These are phyloP conservation scores for Tachyglossus aculeatus DNA, from an alignment of 2,797 vertebrate genomes.

Conservation along the genomic window DNA sequence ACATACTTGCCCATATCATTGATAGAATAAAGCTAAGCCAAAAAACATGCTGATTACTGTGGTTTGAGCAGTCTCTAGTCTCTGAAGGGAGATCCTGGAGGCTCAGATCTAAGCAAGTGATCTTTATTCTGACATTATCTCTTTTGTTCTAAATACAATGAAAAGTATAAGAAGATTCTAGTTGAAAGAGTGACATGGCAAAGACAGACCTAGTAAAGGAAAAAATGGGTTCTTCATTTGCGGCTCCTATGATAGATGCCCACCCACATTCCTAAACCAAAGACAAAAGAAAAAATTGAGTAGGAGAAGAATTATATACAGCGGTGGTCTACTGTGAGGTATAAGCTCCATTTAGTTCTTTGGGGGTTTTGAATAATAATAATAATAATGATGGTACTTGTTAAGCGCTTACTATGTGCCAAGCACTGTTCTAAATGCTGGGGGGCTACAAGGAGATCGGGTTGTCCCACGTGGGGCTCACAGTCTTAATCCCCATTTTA, in stretches of 20 bases:
- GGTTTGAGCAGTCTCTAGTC: neutral
- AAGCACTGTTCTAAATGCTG: too few relatives aligned
- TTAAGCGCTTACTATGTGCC: too few relatives aligned
- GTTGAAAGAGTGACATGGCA: conserved; percentile 7
- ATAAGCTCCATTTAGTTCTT: conserved; percentile 28
- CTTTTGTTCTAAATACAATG: conserved; percentile 20
- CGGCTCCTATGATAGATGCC: neutral
- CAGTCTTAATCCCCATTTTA: too few relatives aligned
- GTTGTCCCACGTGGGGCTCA: too few relatives aligned
- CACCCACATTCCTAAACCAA: conserved; percentile 1
- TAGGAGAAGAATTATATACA: neutral
- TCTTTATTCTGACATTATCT: neutral
- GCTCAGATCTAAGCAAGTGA: neutral
- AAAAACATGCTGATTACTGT: neutral
- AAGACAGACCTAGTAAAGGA: conserved; percentile 32
- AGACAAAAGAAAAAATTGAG: conserved; percentile 48
- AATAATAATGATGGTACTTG: too few relatives aligned
- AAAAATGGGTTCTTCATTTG: neutral
- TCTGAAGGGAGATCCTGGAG: neutral
- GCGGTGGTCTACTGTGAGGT: conserved; percentile 4
- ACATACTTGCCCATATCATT: neutral
- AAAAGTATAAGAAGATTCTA: conserved; percentile 23
- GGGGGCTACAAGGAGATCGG: too few relatives aligned
- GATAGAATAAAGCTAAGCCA: neutral
- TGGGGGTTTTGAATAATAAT: conserved; percentile 12